A percentile compares a stretch with the other conserved stretches of the same genome.
Evolutionary conservation across 2,113 vertebrate genomes (phyloP).

Genomic region (Pavo muticus): DNA sequence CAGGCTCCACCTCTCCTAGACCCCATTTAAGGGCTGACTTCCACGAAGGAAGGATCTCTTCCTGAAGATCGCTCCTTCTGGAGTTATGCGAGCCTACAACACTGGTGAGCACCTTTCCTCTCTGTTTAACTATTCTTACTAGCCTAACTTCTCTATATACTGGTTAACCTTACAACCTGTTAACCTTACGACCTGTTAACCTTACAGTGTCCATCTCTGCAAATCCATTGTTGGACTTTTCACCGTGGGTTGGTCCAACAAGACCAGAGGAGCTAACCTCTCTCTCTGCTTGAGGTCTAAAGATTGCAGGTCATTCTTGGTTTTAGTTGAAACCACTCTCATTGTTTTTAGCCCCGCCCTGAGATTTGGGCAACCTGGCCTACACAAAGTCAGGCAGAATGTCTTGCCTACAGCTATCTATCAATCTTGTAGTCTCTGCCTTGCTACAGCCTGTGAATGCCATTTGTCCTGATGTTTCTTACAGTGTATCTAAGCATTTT

Average conservation of each 20-base stretch:
- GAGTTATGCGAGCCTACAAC: no score
- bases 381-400: not conserved
- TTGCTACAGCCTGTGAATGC: not conserved
- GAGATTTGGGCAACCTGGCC: not conserved
- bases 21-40: no score
- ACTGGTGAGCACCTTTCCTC: no score
- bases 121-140: no score
- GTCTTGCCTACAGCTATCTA: not conserved
- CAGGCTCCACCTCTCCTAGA: no score
- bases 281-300: not conserved
- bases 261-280: not conserved
- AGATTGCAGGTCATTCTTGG: not conserved
- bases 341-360: not conserved
- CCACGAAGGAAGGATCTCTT: no score
- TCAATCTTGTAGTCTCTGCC: not conserved
- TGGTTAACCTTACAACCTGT: no score
- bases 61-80: no score
- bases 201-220: rapidly evolving
- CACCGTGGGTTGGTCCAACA: no score
- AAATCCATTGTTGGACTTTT: not conserved
- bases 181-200: no score
- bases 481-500: not conserved
- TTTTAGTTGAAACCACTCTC: not conserved
- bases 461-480: not conserved
- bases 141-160: no score